phyloP scores from a whole-genome alignment of 2,113 vertebrate genomes.

The Rhineura floridana region DNA sequence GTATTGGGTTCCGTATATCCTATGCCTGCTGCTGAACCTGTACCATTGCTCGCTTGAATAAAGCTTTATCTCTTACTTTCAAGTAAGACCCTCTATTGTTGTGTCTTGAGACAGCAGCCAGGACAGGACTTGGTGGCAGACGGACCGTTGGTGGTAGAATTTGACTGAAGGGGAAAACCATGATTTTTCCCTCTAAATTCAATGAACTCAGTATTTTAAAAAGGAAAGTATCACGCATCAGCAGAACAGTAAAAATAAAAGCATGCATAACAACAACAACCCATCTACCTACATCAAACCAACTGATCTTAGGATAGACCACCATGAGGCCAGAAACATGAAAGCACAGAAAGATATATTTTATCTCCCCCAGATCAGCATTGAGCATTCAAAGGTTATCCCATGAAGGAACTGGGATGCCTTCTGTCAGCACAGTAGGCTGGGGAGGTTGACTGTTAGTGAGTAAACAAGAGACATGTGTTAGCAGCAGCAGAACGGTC shows the following conservation, averaged over 20 bases:
- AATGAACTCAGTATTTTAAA: not conserved
- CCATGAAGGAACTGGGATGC: not conserved
- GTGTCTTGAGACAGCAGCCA: too few relatives aligned
- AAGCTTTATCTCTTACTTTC: too few relatives aligned
- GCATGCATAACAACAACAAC: not conserved
- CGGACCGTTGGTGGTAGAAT: too few relatives aligned
- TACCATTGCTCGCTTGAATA: too few relatives aligned
- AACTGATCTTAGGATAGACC: conserved; percentile 29
- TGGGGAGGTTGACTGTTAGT: not conserved
- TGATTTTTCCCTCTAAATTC: not conserved
- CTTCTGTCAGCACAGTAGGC: not conserved
- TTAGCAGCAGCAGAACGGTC: not conserved
- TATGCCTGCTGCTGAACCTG: too few relatives aligned
- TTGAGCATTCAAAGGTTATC: not conserved
- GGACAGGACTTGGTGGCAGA: too few relatives aligned
- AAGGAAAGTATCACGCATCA: not conserved
- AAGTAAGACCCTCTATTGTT: too few relatives aligned
- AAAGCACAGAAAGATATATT: not conserved
- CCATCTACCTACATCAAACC: not conserved
- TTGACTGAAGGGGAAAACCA: too few relatives aligned
- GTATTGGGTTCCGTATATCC: too few relatives aligned
- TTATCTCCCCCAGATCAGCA: not conserved
- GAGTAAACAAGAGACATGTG: not conserved
- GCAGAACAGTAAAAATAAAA: too few relatives aligned
- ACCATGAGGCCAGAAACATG: not conserved